These are phyloP conservation scores for Conomelus anceps DNA, from an alignment of 2,888 invertebrate species.

Conservation along the genomic window DNA sequence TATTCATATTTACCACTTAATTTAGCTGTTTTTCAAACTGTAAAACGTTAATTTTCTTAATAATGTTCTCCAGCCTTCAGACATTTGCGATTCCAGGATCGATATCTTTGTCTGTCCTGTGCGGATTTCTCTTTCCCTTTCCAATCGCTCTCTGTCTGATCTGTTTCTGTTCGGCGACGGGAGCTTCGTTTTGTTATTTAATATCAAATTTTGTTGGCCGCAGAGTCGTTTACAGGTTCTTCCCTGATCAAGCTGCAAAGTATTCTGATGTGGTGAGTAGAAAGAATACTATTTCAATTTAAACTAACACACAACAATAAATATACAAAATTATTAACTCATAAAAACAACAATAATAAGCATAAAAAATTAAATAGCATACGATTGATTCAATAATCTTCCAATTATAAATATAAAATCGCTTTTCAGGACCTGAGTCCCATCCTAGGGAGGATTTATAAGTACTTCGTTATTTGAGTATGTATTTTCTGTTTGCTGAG, in stretches of 20 bases:
- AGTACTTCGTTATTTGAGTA: no score
- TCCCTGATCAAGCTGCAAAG: slow-evolving; percentile 75
- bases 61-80: slow-evolving; percentile 67
- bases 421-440: no score
- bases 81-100: slow-evolving; percentile 99
- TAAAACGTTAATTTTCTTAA: neutral
- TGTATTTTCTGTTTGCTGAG: no score
- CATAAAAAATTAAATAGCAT: neutral
- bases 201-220: slow-evolving; percentile 86
- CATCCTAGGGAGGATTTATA: no score
- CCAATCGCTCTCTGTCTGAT: slow-evolving; percentile 79
- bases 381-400: neutral
- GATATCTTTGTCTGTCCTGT: slow-evolving; percentile 91
- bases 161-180: slow-evolving; percentile 90
- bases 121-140: slow-evolving; percentile 95
- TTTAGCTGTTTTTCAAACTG: neutral
- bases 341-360: no score
- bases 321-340: no score
- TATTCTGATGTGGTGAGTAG: slow-evolving; percentile 74
- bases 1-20: no score
- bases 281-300: neutral
- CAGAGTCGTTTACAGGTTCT: slow-evolving; percentile 74
- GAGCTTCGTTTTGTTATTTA: slow-evolving; percentile 91
- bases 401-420: no score
- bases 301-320: no score